Evolutionary conservation across 2,888 invertebrate species (phyloP), one percentile per base, ranked within the genome.

Genomic region (Caenorhabditis afra): DNA sequence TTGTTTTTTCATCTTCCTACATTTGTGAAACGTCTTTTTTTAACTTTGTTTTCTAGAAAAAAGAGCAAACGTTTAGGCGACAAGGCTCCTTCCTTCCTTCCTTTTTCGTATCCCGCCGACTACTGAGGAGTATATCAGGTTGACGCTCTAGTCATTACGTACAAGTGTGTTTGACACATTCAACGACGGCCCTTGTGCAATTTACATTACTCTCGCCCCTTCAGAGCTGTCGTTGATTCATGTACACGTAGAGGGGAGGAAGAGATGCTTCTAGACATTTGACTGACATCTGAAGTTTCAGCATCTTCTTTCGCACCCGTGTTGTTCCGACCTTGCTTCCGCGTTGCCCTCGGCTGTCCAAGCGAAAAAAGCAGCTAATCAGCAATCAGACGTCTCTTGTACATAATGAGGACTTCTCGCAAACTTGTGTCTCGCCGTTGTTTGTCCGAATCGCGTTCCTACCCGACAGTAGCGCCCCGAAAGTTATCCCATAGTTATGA

Each of bases 161-260:
- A 62, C 73, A 73, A 73, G 73, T 73, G 73, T 73, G 55, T 64
- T 73, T 73, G 73, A 73, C 73, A 73, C 58, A 71, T 71, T 71
- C 62, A 55, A 47, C 47, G 29, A 29, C 29, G 29, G 64, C 57
- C 64, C 58, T 49, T 39, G 57, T 73, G 73, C 64, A 73, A 73
- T 73, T 57, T 65, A 55, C 73, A 73, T 58, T 73, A 71, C 58
- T 64, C n/a, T n/a, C n/a, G 64, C 73, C 64, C 47, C 58, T 73
- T 57, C 49, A 45, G 53, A 73, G 73, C 64, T 73, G 73, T 73
- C 73, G 73, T 73, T 57, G 64, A 73, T 73, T 73, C 73, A 73
- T 58, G 29, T 39, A 39, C 53, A 53, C 37, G 20, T 14, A n/a
- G n/a, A 29, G 29, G 29, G 29, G 4, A 7, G 29, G 29, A 29